A percentile compares a stretch with the other conserved stretches of the same genome.
Evolutionary conservation across 2,113 vertebrate species (phyloP).

Genomic region (Cyanoderma ruficeps): DNA sequence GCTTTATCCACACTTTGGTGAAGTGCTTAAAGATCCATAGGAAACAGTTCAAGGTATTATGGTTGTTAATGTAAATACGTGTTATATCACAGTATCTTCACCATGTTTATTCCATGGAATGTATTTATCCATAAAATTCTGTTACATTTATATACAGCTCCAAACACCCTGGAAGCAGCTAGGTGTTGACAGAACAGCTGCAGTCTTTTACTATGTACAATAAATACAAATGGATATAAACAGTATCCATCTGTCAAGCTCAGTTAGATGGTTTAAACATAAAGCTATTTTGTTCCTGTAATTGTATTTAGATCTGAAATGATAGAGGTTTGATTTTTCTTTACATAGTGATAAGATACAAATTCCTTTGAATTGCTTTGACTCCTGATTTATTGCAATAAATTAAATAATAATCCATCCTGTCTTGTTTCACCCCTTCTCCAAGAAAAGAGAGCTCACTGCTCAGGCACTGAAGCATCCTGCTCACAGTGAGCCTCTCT

Average conservation of each 20-base stretch:
- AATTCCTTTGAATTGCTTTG: slow-evolving; percentile 64
- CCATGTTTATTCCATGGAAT: not conserved
- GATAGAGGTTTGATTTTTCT: slow-evolving; percentile 67
- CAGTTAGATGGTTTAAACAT: slow-evolving; percentile 37
- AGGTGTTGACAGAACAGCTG: slow-evolving; percentile 59
- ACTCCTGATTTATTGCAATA: slow-evolving; percentile 65
- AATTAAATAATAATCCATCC: slow-evolving; percentile 66
- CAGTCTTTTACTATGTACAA: slow-evolving; percentile 68
- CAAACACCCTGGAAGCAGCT: slow-evolving; percentile 45
- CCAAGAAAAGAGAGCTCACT: not conserved
- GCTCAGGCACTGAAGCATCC: not conserved
- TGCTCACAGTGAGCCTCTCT: slow-evolving; percentile 24
- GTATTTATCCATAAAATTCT: slow-evolving; percentile 47
- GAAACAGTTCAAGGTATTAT: not conserved
- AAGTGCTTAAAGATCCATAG: slow-evolving; percentile 10
- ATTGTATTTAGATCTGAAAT: slow-evolving; percentile 71
- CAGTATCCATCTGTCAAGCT: slow-evolving; percentile 59
- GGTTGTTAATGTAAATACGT: not conserved
- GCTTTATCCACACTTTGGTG: not conserved
- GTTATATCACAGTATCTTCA: not conserved
- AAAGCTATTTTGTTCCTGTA: slow-evolving; percentile 68
- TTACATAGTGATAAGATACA: slow-evolving; percentile 50
- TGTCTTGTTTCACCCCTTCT: slow-evolving; percentile 1
- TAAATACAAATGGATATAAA: slow-evolving; percentile 72
- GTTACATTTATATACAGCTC: slow-evolving; percentile 34